Base-by-base conservation (phyloP, 2,113 vertebrate species). In the Synchiropus splendidus region DNA sequence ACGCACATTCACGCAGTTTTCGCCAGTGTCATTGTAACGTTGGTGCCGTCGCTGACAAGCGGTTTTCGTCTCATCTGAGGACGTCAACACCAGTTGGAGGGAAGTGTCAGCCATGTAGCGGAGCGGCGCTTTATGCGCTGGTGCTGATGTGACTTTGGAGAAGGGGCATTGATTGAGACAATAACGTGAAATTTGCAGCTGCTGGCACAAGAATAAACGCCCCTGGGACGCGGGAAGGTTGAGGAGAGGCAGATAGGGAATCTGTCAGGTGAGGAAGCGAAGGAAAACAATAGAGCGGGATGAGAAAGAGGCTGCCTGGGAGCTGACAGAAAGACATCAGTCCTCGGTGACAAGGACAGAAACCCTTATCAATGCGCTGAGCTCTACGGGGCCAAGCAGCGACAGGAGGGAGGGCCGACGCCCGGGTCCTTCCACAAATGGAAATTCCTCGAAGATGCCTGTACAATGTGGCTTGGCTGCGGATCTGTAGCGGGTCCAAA, bases 331-430 rank as follows among this genome's bases (percentile, higher is more conserved):
- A 34, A 69, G 67, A 74, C 74, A 80, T 82, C 78, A 64, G 72
- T 79, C 62, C 70, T 74, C 36, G 41, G 45, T 76, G 74, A 80
- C 75, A 79, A 80, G 70, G 74, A 82, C 74, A 71, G 61, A 77
- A 58, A 42, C 53, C 61, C 60, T 77, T 77, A 79, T 81, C 76
- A 72, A 50, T 51, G 67, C 54, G 51, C 44, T 43, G 45, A 62
- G 67, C 41, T 79, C 71, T 54, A 69, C 54, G 37, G 63, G 60
- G 57, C 53, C 49, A 17, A 14, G 54, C 37, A 33, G 21, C 62
- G 51, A 36, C 53, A 31, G 42, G 14, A 6, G 16, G 38, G 43
- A 36, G 32, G 13, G 27, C 34, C 27, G 12, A 51, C 3, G 12
- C 31, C 27, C 39, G 53, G 67, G 43, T 51, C 45, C 42, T 58